Evolutionary conservation across 2,888 invertebrate species (phyloP).

Genomic region (Rutpela maculata): DNA sequence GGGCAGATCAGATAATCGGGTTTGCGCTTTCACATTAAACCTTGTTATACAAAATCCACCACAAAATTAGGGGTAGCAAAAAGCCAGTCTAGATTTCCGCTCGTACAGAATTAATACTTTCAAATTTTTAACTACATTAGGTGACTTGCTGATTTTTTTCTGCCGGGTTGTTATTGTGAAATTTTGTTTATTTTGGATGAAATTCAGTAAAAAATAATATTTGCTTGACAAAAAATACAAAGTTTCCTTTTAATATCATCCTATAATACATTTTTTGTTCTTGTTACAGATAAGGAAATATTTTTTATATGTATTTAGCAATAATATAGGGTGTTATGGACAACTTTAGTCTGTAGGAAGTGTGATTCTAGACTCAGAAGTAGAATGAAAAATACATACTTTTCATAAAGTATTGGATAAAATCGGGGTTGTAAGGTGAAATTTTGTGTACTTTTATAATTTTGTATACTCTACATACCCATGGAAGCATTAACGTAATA

Average conservation of each 20-base stretch:
- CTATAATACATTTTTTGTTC: background rate
- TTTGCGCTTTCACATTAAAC: slow-evolving; percentile 68
- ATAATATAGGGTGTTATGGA: too few species aligned
- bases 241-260: background rate
- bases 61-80: slow-evolving; percentile 67
- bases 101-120: slow-evolving; percentile 63
- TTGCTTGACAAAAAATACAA: background rate
- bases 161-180: slow-evolving; percentile 9
- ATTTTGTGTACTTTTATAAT: too few species aligned
- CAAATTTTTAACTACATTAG: slow-evolving; percentile 57
- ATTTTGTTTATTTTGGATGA: background rate
- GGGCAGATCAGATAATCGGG: slow-evolving; percentile 48
- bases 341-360: too few species aligned
- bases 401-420: too few species aligned
- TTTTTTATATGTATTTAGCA: too few species aligned
- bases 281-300: background rate
- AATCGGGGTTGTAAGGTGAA: too few species aligned
- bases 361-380: too few species aligned
- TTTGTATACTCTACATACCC: too few species aligned
- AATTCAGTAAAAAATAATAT: background rate
- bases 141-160: slow-evolving; percentile 54
- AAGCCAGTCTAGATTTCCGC: slow-evolving; percentile 59
- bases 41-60: slow-evolving; percentile 67
- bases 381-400: too few species aligned
- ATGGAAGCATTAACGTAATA: too few species aligned